Evolutionary conservation across 2,797 vertebrate species (phyloP).

Genomic region (Lagorchestes hirsutus): DNA sequence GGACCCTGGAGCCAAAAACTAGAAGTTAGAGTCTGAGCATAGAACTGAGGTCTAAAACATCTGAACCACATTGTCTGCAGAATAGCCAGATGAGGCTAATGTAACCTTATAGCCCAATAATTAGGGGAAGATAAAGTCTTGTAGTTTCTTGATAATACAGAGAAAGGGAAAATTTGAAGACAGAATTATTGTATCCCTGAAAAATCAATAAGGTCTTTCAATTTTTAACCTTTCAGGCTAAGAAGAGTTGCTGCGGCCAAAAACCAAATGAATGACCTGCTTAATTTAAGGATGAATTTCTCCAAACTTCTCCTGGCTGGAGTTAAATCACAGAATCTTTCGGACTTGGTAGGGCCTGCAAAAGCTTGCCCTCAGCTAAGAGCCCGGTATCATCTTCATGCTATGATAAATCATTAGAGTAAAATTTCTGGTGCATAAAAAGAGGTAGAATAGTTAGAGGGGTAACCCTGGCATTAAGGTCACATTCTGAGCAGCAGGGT

Average conservation of each 20-base stretch:
- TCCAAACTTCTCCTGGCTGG: neutral
- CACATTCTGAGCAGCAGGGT: neutral
- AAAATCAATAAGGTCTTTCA: neutral
- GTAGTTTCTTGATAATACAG: neutral
- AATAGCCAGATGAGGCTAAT: neutral
- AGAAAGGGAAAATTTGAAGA: neutral
- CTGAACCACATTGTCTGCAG: neutral
- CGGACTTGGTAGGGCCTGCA: neutral
- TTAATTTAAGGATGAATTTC: neutral
- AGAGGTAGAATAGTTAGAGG: neutral
- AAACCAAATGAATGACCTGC: neutral
- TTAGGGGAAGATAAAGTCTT: neutral
- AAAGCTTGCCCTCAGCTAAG: neutral
- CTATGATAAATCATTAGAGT: neutral
- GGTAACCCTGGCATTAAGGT: neutral
- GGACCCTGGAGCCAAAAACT: neutral
- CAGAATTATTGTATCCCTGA: neutral
- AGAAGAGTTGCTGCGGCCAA: neutral
- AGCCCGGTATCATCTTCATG: neutral
- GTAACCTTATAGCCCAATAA: neutral
- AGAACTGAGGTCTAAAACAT: neutral
- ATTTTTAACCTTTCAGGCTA: neutral
- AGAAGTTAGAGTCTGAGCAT: neutral
- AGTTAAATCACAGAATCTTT: neutral
- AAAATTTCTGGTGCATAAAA: neutral